These are phyloP conservation scores for Diglossa cyanea DNA, from an alignment of 2,797 vertebrate genomes.

Conservation along the genomic window DNA sequence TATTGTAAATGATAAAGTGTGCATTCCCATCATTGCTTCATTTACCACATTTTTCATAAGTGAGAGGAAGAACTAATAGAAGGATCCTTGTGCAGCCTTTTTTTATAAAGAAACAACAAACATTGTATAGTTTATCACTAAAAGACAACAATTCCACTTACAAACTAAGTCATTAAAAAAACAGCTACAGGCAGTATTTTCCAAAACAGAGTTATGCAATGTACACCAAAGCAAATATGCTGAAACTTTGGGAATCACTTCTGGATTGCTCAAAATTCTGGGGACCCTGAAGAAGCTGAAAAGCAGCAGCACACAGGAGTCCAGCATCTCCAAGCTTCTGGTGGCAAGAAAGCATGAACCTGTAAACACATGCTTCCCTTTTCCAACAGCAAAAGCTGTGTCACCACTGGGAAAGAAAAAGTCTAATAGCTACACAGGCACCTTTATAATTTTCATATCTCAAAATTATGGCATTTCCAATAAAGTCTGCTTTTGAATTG, in stretches of 20 bases:
- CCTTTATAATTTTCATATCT: neutral
- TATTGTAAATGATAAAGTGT: neutral
- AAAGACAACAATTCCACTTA: neutral
- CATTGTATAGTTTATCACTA: neutral
- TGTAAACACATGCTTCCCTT: neutral
- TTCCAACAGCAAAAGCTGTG: neutral
- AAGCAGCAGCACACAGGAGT: neutral
- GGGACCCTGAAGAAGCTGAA: neutral
- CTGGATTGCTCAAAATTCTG: neutral
- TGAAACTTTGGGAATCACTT: neutral
- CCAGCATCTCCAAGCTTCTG: neutral
- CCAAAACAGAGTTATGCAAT: neutral
- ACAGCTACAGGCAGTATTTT: neutral
- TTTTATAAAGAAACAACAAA: neutral
- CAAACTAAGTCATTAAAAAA: neutral
- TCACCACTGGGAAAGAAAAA: neutral
- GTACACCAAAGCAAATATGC: neutral
- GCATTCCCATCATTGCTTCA: neutral
- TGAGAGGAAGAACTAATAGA: neutral
- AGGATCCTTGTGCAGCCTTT: neutral
- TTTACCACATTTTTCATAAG: neutral
- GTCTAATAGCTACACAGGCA: neutral
- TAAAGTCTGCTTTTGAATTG: constrained; percentile 1
- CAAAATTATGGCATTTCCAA: neutral
- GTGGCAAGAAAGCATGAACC: neutral